A percentile compares a stretch with the other conserved stretches of the same genome.
Conservation (phyloP, 1,140 invertebrate genomes). For the Arctopsyche grandis region DNA sequence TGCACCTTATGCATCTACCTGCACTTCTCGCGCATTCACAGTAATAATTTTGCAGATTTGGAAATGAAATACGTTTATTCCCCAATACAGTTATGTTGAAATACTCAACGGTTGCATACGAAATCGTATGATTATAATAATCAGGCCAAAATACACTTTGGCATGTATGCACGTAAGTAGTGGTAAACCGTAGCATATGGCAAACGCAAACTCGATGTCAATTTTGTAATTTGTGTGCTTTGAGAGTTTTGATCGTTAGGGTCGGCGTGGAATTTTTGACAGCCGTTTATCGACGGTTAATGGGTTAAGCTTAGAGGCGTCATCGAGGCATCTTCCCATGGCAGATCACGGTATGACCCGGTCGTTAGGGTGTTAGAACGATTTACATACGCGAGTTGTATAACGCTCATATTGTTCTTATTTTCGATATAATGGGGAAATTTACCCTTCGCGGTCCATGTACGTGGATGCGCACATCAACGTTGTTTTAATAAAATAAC, state of each 20-base stretch:
- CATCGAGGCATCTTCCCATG: neutral
- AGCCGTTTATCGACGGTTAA: too few species aligned
- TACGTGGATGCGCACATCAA: neutral
- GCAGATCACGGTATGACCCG: neutral
- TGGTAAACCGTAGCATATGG: neutral
- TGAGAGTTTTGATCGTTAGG: too few species aligned
- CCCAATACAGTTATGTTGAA: neutral
- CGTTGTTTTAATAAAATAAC: too few species aligned
- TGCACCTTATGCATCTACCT: neutral
- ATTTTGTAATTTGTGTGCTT: neutral
- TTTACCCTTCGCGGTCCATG: neutral
- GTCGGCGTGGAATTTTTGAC: too few species aligned
- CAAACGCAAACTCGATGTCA: neutral
- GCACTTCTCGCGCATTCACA: neutral
- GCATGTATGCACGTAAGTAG: neutral
- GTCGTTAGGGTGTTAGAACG: conserved; percentile 6
- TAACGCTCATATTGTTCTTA: neutral
- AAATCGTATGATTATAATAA: conserved; percentile 8
- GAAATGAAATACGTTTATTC: neutral
- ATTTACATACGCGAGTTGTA: conserved; percentile 21
- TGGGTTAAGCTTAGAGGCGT: too few species aligned
- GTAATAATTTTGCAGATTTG: neutral
- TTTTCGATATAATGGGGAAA: conserved; percentile 12
- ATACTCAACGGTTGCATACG: neutral
- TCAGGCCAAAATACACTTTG: neutral